These are phyloP conservation scores for Temnopleurus reevesii DNA, from an alignment of 53 echinoderm and acorn worm species.

Conservation along the genomic window DNA sequence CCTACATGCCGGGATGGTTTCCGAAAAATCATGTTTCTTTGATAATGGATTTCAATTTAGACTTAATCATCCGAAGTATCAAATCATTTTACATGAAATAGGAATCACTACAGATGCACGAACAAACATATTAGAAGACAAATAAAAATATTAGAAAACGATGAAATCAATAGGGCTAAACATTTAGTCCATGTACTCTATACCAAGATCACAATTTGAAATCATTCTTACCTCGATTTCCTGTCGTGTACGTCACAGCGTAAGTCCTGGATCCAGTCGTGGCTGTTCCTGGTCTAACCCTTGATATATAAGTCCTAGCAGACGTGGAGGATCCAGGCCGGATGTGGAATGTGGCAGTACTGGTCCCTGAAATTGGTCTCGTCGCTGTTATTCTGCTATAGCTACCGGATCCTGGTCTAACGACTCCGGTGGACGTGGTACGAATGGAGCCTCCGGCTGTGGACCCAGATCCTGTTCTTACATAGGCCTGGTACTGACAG, in stretches of 20 bases:
- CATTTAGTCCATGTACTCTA: not conserved
- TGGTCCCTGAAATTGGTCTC: not conserved
- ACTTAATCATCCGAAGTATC: not conserved
- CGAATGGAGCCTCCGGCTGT: not conserved
- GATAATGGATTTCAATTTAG: not conserved
- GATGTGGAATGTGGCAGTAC: slow-evolving; percentile 28
- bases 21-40: not conserved
- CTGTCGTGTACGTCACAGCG: slow-evolving; percentile 38
- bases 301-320: slow-evolving; percentile 36
- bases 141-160: too few relatives aligned
- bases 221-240: slow-evolving; percentile 28
- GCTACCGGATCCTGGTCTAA: not conserved
- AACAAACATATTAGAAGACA: not conserved
- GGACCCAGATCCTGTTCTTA: not conserved
- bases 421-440: not conserved
- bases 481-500: slow-evolving; percentile 53
- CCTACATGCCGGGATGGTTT: not conserved
- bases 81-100: not conserved
- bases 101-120: not conserved
- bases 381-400: slow-evolving; percentile 1
- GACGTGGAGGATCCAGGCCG: slow-evolving; percentile 37
- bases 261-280: slow-evolving; percentile 41
- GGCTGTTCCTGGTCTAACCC: slow-evolving; percentile 24
- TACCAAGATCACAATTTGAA: not conserved
- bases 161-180: not conserved